Conservation (phyloP, 2,797 vertebrate species). For the Poeciliopsis gracilis region DNA sequence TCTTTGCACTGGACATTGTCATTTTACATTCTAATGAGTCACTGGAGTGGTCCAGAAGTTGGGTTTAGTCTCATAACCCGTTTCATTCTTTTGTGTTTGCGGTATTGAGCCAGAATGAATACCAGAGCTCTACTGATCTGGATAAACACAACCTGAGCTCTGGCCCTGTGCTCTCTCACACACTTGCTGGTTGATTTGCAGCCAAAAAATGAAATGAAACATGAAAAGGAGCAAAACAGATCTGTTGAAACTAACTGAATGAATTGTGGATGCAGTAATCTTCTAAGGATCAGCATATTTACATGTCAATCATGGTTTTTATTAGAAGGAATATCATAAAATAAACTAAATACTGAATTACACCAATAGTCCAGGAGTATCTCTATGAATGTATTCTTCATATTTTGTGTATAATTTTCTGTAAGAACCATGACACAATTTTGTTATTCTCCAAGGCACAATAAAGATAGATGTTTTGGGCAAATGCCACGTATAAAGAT, state of each 20-base stretch:
- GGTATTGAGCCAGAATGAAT: constrained; percentile 28
- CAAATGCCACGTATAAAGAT: constrained; percentile 49
- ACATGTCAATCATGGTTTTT: constrained; percentile 33
- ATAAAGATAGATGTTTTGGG: constrained; percentile 51
- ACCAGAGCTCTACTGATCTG: constrained; percentile 39
- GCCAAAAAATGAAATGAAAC: constrained; percentile 31
- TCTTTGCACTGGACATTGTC: background rate
- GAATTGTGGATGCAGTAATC: constrained; percentile 12
- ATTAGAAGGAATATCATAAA: constrained; percentile 30
- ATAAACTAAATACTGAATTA: constrained; percentile 39
- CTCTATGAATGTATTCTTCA: constrained; percentile 37
- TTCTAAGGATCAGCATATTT: constrained; percentile 20
- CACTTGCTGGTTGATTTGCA: constrained; percentile 33
- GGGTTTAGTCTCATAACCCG: constrained; percentile 3
- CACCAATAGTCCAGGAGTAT: constrained; percentile 26
- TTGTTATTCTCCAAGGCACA: constrained; percentile 47
- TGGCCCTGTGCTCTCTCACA: constrained; percentile 22
- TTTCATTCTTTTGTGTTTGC: constrained; percentile 33
- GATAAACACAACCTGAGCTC: constrained; percentile 40
- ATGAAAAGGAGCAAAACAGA: constrained; percentile 23
- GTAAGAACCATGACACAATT: constrained; percentile 27
- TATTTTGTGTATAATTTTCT: constrained; percentile 49
- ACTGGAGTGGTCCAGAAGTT: constrained; percentile 7
- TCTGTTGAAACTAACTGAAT: constrained; percentile 22
- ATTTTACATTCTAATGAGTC: constrained; percentile 17